phyloP scores from a whole-genome alignment of 2,888 invertebrate genomes.

The Scotopteryx bipunctaria region DNA sequence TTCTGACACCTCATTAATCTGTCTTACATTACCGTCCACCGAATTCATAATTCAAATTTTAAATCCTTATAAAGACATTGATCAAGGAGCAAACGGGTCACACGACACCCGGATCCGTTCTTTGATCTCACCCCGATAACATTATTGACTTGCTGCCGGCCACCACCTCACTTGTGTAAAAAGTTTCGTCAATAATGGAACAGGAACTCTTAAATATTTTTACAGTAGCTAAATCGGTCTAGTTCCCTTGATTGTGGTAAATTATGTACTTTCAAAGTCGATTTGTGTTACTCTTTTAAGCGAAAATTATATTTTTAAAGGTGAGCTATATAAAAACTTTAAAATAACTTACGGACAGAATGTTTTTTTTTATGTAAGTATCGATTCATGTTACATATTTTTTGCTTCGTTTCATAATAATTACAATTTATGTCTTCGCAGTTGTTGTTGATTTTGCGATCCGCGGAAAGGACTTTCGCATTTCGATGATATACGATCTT shows the following conservation, averaged over 20 bases:
- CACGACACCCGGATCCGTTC: conserved; percentile 47
- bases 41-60: conserved; percentile 28
- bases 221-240: too few species aligned
- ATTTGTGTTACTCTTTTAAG: too few species aligned
- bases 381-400: conserved; percentile 33
- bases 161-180: conserved; percentile 1
- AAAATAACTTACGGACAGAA: conserved; percentile 7
- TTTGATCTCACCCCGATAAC: conserved; percentile 50
- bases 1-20: conserved; percentile 30
- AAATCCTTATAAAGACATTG: conserved; percentile 58
- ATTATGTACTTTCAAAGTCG: too few species aligned
- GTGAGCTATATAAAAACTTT: too few species aligned
- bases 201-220: neutral
- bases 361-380: conserved; percentile 6
- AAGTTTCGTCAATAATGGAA: neutral
- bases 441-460: conserved; percentile 28
- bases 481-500: conserved; percentile 29
- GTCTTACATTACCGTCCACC: conserved; percentile 28
- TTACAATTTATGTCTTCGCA: conserved; percentile 55
- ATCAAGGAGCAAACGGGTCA: conserved; percentile 54
- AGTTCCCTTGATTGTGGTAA: too few species aligned
- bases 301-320: too few species aligned
- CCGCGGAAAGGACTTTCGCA: conserved; percentile 27
- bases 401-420: conserved; percentile 45
- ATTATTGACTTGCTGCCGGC: conserved; percentile 24